Base-by-base conservation (phyloP, 2,797 vertebrate genomes). In the Microcaecilia unicolor region DNA sequence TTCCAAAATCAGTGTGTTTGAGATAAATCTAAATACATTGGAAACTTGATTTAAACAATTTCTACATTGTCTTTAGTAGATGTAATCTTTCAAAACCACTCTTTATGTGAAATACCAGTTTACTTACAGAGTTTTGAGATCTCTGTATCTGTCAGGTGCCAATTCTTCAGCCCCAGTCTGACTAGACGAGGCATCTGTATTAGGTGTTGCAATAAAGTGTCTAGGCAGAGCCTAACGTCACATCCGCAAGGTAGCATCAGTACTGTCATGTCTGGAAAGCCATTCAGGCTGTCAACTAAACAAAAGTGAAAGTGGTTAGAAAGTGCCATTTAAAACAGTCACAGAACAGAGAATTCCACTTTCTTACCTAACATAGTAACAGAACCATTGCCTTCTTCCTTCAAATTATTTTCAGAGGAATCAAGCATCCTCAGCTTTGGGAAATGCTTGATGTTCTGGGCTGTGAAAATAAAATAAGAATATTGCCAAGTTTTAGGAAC, bases 331-430 rank as follows among this genome's bases (percentile, higher is more conserved):
- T 22, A 12, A 14, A 17, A 14, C 12, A 12, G 20, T 31, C 24
- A 27, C 17, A 14, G 37, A 18, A 31, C 15, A 9, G 23, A 25
- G 31, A 30, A 37, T 15, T 32, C 7, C 4, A 40, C 19, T 22
- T 36, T 36, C 58, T 63, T 67, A 67, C 53, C 55, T 21, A 70
- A 34, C 39, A 37, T 17, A 7, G 19, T 28, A 3, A 70, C 13
- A 33, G 54, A 44, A 37, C 54, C 25, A 11, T 50, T 51, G 34
- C 51, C 68, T 18, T 49, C 38, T 13, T 52, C 34, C 51, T 41
- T 44, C 46, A 76, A 36, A 31, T 40, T 33, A 45, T 70, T 68
- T 49, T 70, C 60, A 13, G 52, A 69, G 39, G 69, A 55, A 41
- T 69, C 62, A 37, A 78, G 59, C 44, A 57, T 19, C 18, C 36